Evolutionary conservation across 2,113 vertebrate genomes (phyloP).

Genomic region (Tamias sibiricus): DNA sequence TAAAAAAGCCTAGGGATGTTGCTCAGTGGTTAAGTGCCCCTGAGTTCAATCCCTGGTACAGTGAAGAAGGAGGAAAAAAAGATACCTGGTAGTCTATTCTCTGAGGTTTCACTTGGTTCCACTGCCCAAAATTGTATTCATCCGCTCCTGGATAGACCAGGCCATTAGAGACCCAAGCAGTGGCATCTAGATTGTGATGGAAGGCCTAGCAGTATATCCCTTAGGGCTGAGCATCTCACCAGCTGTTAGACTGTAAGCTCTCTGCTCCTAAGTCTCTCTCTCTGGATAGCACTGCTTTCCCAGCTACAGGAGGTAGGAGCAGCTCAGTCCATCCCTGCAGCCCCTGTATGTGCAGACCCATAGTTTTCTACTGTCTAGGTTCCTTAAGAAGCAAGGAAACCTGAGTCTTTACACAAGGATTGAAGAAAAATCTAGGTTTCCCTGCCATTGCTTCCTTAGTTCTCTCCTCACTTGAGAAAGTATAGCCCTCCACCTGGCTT

Average conservation of each 20-base stretch:
- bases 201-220: neutral
- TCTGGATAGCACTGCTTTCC: neutral
- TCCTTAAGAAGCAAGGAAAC: neutral
- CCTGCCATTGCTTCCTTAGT: neutral
- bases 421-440: neutral
- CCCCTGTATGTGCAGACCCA: neutral
- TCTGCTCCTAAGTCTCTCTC: neutral
- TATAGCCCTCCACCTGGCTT: neutral
- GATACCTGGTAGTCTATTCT: neutral
- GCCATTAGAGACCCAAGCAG: neutral
- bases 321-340: neutral
- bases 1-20: no score
- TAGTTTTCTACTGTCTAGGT: neutral
- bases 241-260: neutral
- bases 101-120: neutral
- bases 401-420: neutral
- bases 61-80: no score
- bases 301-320: neutral
- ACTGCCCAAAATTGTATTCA: neutral
- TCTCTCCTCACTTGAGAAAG: neutral
- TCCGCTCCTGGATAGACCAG: neutral
- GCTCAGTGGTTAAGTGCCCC: no score
- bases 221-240: neutral
- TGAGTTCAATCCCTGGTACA: no score
- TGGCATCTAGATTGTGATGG: neutral